Base-by-base conservation (phyloP, 2,113 vertebrate species). In the Colaptes auratus region DNA sequence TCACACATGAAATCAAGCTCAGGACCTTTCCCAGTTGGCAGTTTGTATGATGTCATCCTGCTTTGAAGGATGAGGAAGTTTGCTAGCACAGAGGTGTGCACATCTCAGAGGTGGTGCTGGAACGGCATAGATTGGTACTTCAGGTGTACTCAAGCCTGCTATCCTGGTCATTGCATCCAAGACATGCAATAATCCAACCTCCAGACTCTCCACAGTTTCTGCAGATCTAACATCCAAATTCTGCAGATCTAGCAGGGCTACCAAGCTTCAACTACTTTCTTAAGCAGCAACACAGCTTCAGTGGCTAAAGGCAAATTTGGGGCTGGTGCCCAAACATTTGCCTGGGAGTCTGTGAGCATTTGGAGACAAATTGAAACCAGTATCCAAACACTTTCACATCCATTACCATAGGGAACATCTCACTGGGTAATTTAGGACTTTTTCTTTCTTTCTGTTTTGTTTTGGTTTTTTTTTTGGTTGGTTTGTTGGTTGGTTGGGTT, bases 81-180 rank as follows among this genome's bases (percentile, higher is more conserved):
- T 86, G 24, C 19, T 23, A 48, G 19, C 52, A 31, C 2, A 2
- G 28, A 88, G 42, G 23, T 7, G 10, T 78, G n/a, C 35, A 59
- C 31, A 46, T 35, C 33, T 76, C 82, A 82, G 44, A 61, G 11
- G 17, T 58, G 65, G 23, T n/a, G 35, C 28, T 1, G 3, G 44
- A 61, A 75, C 0, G 0, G 3, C 0, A 0, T 25, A 12, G 5
- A 5, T 36, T 71, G 27, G 23, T 67, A 3, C 25, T 48, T 84
- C 33, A 64, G 16, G 10, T 27, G 19, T 56, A n/a, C 11, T 67
- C 39, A 72, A 35, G 16, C 11, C 28, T 71, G 12, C 17, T 44
- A 19, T 48, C 25, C 10, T 33, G 35, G 20, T 44, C 35, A 30
- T 6, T 33, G 35, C 52, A 82, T 4, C 28, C 75, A 81, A 67